phyloP scores from a whole-genome alignment of 2,797 vertebrate species.

The Carapus acus region DNA sequence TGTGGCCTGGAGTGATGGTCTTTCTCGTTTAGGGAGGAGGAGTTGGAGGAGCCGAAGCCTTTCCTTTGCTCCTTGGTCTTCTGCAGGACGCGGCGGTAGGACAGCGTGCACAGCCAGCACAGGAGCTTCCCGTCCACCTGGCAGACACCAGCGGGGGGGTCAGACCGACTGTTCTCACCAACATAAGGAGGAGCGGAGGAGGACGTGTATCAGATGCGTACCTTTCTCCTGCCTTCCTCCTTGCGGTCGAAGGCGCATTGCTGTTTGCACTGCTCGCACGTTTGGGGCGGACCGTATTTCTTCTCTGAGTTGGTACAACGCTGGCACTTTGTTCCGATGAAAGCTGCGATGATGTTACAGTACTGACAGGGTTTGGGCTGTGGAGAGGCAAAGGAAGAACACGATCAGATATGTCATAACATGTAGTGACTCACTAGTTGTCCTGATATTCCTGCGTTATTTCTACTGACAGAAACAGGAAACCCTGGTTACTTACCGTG shows the following conservation, averaged over 20 bases:
- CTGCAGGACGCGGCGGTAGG: slow-evolving; percentile 97
- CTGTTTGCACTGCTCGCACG: slow-evolving; percentile 97
- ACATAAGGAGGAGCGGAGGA: too few species aligned
- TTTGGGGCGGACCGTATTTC: slow-evolving; percentile 96
- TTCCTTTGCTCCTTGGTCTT: slow-evolving; percentile 99
- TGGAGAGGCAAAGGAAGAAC: too few species aligned
- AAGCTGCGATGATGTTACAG: slow-evolving; percentile 99
- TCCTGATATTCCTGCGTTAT: too few species aligned
- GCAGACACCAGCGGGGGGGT: slow-evolving; percentile 15
- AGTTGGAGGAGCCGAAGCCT: slow-evolving; percentile 91
- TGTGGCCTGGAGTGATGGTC: slow-evolving; percentile 91
- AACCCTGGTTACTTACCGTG: slow-evolving; percentile 79
- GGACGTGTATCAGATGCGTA: slow-evolving; percentile 36
- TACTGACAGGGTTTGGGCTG: slow-evolving; percentile 99
- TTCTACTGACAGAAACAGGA: not conserved
- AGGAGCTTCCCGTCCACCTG: slow-evolving; percentile 97
- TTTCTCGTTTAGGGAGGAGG: slow-evolving; percentile 92
- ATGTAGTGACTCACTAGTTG: slow-evolving; percentile 1
- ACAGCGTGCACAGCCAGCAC: slow-evolving; percentile 97
- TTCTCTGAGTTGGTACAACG: slow-evolving; percentile 99
- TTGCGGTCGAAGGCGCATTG: slow-evolving; percentile 98
- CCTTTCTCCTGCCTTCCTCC: slow-evolving; percentile 95
- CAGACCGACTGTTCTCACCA: not conserved
- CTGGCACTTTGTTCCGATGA: slow-evolving; percentile 98
- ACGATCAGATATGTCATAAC: not conserved